Base-by-base conservation (phyloP, 2,888 invertebrate species). In the Pyrrhosoma nymphula region DNA sequence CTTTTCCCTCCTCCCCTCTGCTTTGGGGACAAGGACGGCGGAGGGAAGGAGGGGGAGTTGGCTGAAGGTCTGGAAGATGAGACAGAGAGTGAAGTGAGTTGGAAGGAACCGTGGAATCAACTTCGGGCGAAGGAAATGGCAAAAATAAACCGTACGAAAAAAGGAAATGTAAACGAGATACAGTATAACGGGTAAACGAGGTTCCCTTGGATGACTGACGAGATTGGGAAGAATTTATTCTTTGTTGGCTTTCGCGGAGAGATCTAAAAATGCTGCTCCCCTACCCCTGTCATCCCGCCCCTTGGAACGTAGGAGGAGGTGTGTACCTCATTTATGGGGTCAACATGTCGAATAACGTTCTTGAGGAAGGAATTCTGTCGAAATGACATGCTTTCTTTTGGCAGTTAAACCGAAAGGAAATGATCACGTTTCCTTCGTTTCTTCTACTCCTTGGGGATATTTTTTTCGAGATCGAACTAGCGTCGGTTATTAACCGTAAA, bases 111-210 rank as follows among this genome's bases (percentile, higher is more conserved):
- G 47, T 60, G 82, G 82, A 82, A 82, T 82, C 82, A 82, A 82
- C 82, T 93, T 69, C 69, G 39, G 93, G 93, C 93, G 93, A 47
- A 69, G 93, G 60, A 69, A 75, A 91, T 91, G 91, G 91, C 91
- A 91, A 39, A 91, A 56, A 60, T 30, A 47, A 89, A 89, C 89
- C 56, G 56, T 82, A 82, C n/a, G 60, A 60, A 60, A 82, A 82
- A 82, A 82, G 82, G 82, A 82, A 82, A 82, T 82, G 82, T 82
- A 82, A 82, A 82, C 35, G 82, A 82, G 82, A 82, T 82, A 82
- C 82, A 82, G 30, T 35, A 60, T 60, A 82, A 82, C 82, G 82
- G 82, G 82, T 82, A 82, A 82, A 82, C 82, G 82, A 82, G 82
- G 82, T 82, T 82, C 26, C 26, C 82, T n/a, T 26, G 69, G 82